phyloP scores from a whole-genome alignment of 2,888 invertebrate genomes.

The Agriopis aurantiaria region DNA sequence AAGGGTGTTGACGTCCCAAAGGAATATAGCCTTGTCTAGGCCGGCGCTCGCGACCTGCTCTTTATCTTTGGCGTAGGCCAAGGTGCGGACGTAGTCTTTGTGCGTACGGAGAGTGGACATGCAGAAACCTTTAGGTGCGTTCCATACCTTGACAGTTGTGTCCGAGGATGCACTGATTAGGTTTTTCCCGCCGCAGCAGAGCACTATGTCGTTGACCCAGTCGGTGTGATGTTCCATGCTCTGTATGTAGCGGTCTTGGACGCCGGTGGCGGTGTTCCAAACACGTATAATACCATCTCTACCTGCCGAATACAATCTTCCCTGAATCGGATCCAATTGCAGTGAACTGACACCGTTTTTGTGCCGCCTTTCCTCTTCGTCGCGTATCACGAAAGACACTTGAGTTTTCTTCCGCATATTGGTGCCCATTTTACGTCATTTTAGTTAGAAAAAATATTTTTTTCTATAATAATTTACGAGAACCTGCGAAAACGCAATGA shows the following conservation, averaged over 20 bases:
- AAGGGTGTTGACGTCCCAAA: constrained; percentile 99
- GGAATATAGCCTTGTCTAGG: constrained; percentile 97
- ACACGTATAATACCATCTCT: constrained; percentile 98
- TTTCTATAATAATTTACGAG: constrained; percentile 38
- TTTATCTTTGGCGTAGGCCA: constrained; percentile 98
- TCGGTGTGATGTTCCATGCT: constrained; percentile 99
- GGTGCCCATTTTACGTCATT: constrained; percentile 85
- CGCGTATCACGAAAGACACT: constrained; percentile 99
- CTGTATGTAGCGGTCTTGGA: constrained; percentile 91
- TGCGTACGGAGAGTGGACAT: constrained; percentile 99
- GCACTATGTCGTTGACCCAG: constrained; percentile 99
- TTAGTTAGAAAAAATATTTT: constrained; percentile 64
- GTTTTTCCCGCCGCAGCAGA: constrained; percentile 98
- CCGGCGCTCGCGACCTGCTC: constrained; percentile 99
- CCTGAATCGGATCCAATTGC: constrained; percentile 95
- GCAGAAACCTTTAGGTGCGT: constrained; percentile 99
- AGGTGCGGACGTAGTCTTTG: constrained; percentile 98
- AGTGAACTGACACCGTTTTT: constrained; percentile 98
- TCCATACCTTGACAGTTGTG: constrained; percentile 99
- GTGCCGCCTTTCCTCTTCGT: constrained; percentile 97
- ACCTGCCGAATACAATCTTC: constrained; percentile 97
- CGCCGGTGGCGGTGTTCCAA: constrained; percentile 90
- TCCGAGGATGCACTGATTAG: constrained; percentile 99
- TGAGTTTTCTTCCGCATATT: constrained; percentile 87
- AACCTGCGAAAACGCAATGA: constrained; percentile 31